Conservation (phyloP, 2,113 vertebrate species). For the cattle (Bos taurus) region DNA sequence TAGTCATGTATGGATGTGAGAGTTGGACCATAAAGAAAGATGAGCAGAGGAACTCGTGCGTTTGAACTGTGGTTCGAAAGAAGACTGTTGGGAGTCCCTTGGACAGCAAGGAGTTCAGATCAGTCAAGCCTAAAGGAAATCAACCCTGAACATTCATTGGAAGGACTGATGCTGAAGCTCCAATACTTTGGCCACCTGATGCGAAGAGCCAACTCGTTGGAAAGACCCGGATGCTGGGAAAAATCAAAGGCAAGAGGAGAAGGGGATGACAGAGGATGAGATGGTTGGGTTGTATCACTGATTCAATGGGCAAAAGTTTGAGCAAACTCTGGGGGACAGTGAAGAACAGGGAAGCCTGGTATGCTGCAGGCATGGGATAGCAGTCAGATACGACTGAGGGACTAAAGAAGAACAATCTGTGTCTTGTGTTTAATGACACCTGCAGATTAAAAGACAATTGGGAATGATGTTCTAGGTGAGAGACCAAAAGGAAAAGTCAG, state of each 20-base stretch:
- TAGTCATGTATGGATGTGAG: neutral
- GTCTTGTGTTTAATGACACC: neutral
- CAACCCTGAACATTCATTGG: neutral
- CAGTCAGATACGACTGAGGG: accelerated
- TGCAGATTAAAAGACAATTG: neutral
- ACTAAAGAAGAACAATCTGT: neutral
- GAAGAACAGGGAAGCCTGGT: neutral
- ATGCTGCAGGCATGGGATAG: neutral
- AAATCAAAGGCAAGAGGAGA: neutral
- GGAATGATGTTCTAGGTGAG: neutral
- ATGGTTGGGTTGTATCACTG: neutral
- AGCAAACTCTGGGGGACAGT: neutral
- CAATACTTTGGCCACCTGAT: neutral
- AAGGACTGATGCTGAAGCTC: neutral
- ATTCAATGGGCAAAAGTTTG: neutral
- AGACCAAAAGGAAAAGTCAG: neutral
- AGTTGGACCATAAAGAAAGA: neutral
- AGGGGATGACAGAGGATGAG: neutral
- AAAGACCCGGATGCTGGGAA: neutral
- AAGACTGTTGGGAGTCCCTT: neutral
- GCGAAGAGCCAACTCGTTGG: neutral
- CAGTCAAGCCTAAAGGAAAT: neutral
- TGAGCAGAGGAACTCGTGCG: neutral
- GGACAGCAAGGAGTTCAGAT: neutral
- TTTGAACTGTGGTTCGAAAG: neutral